These are phyloP conservation scores for Autographa pulchrina DNA, from an alignment of 2,888 invertebrate species.

Conservation along the genomic window DNA sequence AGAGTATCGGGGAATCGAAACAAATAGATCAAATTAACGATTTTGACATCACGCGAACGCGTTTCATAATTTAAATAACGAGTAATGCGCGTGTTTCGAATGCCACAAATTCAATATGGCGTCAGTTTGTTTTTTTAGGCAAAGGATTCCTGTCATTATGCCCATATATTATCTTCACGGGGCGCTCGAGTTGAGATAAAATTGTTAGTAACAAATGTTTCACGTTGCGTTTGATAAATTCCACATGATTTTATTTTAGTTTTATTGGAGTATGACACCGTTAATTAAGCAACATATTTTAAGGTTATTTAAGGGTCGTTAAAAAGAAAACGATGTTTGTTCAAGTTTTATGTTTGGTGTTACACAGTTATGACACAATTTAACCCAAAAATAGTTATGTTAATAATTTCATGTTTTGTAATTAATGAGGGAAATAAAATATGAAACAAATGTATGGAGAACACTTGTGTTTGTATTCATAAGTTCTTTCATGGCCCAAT, in stretches of 20 bases:
- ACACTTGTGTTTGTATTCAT: background rate
- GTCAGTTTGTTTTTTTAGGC: slow-evolving; percentile 72
- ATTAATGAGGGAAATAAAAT: slow-evolving; percentile 38
- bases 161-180: slow-evolving; percentile 81
- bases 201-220: slow-evolving; percentile 70
- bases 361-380: slow-evolving; percentile 54
- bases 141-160: slow-evolving; percentile 81
- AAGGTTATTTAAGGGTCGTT: slow-evolving; percentile 55
- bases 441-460: slow-evolving; percentile 11
- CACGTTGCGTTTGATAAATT: slow-evolving; percentile 62
- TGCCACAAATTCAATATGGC: slow-evolving; percentile 79
- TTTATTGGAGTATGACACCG: slow-evolving; percentile 62
- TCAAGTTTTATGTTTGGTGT: slow-evolving; percentile 53
- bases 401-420: slow-evolving; percentile 55
- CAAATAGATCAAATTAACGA: slow-evolving; percentile 68
- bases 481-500: too few relatives aligned
- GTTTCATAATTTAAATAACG: slow-evolving; percentile 58
- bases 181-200: slow-evolving; percentile 77
- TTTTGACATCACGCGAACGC: slow-evolving; percentile 59
- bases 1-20: slow-evolving; percentile 47
- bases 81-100: slow-evolving; percentile 75
- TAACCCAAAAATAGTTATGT: slow-evolving; percentile 48
- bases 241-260: slow-evolving; percentile 63
- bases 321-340: slow-evolving; percentile 53
- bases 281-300: slow-evolving; percentile 65